Conservation (phyloP, 2,113 vertebrate genomes). For the Notechis scutatus region DNA sequence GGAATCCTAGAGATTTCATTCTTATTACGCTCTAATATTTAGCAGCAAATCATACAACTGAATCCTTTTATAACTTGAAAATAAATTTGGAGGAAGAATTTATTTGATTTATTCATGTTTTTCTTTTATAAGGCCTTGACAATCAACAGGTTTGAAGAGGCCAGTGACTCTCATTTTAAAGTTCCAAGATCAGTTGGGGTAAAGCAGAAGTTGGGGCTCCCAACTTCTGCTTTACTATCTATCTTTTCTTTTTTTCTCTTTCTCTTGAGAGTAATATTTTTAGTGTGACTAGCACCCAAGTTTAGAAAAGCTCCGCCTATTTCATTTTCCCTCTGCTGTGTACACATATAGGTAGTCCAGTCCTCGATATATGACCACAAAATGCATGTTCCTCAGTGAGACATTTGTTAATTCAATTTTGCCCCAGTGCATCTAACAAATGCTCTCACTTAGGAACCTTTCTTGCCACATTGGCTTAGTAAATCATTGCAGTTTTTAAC, state of each 20-base stretch:
- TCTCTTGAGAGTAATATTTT: neutral
- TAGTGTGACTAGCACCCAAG: neutral
- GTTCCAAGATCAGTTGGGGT: neutral
- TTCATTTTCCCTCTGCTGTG: neutral
- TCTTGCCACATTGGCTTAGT: too few species aligned
- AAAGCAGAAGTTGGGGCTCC: too few species aligned
- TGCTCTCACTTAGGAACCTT: too few species aligned
- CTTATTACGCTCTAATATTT: neutral
- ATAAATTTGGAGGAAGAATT: neutral
- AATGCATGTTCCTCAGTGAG: too few species aligned
- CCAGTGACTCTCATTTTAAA: neutral
- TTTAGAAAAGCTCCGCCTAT: neutral
- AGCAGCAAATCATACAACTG: neutral
- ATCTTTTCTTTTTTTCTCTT: neutral
- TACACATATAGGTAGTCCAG: neutral
- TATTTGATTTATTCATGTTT: neutral
- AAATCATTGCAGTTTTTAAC: too few species aligned
- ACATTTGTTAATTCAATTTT: too few species aligned
- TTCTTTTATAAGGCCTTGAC: neutral
- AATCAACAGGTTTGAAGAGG: neutral
- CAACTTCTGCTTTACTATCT: neutral
- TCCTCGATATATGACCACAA: too few species aligned
- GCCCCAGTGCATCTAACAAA: too few species aligned
- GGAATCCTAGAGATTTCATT: neutral
- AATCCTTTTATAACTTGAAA: neutral